Evolutionary conservation across 2,888 invertebrate species (phyloP).

Genomic region (Troides aeacus): DNA sequence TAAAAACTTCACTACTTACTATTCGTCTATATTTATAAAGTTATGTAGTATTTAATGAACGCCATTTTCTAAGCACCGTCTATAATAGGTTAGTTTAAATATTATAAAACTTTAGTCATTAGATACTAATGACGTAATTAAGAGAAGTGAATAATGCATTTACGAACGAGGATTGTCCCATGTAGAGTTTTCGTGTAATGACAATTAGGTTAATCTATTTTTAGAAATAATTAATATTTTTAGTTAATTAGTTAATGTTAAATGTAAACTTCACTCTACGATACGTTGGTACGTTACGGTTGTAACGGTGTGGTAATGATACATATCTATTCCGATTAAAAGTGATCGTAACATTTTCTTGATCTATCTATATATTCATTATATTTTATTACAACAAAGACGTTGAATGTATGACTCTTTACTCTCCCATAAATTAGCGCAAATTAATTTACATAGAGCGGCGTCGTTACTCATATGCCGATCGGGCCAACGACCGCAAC

Average conservation of each 20-base stretch:
- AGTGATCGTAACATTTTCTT: no score
- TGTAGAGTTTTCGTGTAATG: background rate
- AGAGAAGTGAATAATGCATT: background rate
- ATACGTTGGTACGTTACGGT: background rate
- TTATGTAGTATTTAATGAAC: background rate
- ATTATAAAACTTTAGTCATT: background rate
- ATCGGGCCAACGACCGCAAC: slow-evolving; percentile 63
- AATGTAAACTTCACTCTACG: background rate
- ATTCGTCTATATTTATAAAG: background rate
- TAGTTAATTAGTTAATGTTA: background rate
- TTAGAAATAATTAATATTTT: background rate
- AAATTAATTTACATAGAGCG: slow-evolving; percentile 58
- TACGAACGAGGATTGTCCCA: background rate
- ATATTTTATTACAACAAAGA: background rate
- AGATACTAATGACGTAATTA: background rate
- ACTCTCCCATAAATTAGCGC: slow-evolving; percentile 56
- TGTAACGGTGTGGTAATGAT: no score
- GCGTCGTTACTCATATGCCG: slow-evolving; percentile 48
- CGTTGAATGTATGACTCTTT: slow-evolving; percentile 40
- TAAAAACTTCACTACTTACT: background rate
- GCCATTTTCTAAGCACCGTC: background rate
- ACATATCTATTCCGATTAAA: no score
- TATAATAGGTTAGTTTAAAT: background rate
- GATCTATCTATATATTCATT: no score
- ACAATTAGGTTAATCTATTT: background rate